Percentiles rank a stretch among this genome's conserved stretches.
These are phyloP conservation scores for Stenurella melanura DNA, from an alignment of 2,888 invertebrate species.

Conservation along the genomic window DNA sequence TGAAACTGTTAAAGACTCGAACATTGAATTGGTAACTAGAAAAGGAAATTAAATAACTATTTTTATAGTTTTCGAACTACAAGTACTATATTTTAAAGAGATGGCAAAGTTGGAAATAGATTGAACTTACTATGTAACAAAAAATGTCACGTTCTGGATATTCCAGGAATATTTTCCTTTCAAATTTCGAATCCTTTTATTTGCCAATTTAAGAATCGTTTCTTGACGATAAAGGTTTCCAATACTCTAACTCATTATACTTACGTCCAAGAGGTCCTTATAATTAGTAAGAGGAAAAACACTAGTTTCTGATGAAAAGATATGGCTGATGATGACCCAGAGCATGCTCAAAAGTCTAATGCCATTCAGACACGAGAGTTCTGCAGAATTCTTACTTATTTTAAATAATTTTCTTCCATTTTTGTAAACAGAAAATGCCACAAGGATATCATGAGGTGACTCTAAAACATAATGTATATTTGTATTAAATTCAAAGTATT, in stretches of 20 bases:
- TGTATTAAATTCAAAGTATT: background rate
- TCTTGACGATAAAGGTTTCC: no score
- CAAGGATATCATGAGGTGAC: conserved; percentile 38
- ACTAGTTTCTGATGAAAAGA: conserved; percentile 36
- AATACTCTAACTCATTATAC: background rate
- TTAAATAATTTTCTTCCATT: conserved; percentile 54
- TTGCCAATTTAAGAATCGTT: background rate
- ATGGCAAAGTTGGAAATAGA: no score
- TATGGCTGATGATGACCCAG: conserved; percentile 74
- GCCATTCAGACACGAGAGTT: conserved; percentile 55
- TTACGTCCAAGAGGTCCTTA: conserved; percentile 38
- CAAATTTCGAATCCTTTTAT: background rate
- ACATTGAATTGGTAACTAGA: no score
- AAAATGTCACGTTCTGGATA: no score
- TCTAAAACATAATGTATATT: conserved; percentile 31
- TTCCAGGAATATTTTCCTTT: no score
- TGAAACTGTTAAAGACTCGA: no score
- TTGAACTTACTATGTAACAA: no score
- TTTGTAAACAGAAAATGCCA: conserved; percentile 53
- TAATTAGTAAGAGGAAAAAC: conserved; percentile 41
- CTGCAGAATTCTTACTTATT: conserved; percentile 42
- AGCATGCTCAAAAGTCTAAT: conserved; percentile 60
- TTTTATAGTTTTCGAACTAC: no score
- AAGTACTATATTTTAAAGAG: no score
- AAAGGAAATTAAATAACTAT: no score